These are phyloP conservation scores for Ellobius talpinus DNA, from an alignment of 2,113 vertebrate species.

Conservation along the genomic window DNA sequence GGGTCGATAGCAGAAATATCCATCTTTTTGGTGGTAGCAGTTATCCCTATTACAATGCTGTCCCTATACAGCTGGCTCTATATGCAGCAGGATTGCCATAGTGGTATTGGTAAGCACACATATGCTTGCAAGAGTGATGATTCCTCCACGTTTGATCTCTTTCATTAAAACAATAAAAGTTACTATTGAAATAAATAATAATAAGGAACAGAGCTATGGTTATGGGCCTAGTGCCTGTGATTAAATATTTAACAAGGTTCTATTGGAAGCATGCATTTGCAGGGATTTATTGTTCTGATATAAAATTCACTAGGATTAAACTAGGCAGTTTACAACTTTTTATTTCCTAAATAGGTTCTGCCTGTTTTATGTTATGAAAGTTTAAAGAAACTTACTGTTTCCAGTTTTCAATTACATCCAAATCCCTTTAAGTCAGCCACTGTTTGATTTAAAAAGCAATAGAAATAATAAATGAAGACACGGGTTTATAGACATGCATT, in stretches of 20 bases:
- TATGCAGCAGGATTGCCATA: neutral
- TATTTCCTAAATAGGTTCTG: slow-evolving; percentile 77
- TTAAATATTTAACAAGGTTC: slow-evolving; percentile 82
- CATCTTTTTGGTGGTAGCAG: neutral
- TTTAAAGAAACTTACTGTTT: slow-evolving; percentile 54
- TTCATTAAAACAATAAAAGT: slow-evolving; percentile 75
- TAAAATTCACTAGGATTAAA: slow-evolving; percentile 81
- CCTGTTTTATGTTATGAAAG: slow-evolving; percentile 67
- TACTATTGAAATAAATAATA: slow-evolving; percentile 79
- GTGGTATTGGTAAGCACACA: slow-evolving; percentile 54
- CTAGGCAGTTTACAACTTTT: slow-evolving; percentile 74
- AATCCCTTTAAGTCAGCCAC: slow-evolving; percentile 24
- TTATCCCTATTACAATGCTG: slow-evolving; percentile 5
- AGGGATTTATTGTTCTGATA: slow-evolving; percentile 79
- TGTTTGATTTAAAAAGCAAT: slow-evolving; percentile 50
- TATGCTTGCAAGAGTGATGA: slow-evolving; percentile 50
- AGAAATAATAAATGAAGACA: slow-evolving; percentile 46
- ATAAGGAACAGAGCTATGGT: slow-evolving; percentile 71
- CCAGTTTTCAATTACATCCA: slow-evolving; percentile 58
- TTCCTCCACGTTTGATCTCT: slow-evolving; percentile 64
- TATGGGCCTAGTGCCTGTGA: slow-evolving; percentile 72
- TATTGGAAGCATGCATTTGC: slow-evolving; percentile 66
- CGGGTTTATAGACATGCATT: slow-evolving; percentile 12
- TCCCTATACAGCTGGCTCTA: neutral
- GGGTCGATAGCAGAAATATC: neutral